Base-by-base conservation (phyloP, 2,888 invertebrate genomes). In the Adelognathus sp. region DNA sequence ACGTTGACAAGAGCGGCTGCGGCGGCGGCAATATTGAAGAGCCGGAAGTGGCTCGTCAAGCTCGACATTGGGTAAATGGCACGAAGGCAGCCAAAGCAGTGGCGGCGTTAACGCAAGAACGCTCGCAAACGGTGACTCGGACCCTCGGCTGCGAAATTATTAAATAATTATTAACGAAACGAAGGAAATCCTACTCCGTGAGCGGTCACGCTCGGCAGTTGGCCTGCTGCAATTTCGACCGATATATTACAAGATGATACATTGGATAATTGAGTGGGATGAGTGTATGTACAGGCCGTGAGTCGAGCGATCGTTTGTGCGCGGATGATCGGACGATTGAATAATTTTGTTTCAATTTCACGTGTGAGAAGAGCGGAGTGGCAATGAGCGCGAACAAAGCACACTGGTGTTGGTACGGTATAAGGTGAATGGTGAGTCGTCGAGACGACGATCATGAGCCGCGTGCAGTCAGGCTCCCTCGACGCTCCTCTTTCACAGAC, bases 101-200 rank as follows among this genome's bases (percentile, higher is more conserved):
- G 14, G 46, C 16, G 46, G 21, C 16, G 46, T 46, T 39, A 11
- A 21, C n/a, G 61, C 3, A 58, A 24, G 50, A 64, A 50, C 31
- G 54, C 29, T 54, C 18, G 21, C 29, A 50, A 64, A 54, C 54
- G 54, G 54, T 29, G 27, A 54, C 54, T 76, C 67, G 56, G 31
- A 52, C 56, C 75, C 56, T 56, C 54, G 31, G 36, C n/a, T 21
- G 31, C 18, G 4, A 70, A 84, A 82, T 83, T 83, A 84, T 80
- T 82, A 84, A 82, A 81, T 76, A 84, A 86, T 86, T n/a, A n/a
- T n/a, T 84, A 83, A 85, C 76, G 81, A 82, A 86, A 85, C 70
- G 79, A 83, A 87, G 88, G 86, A 88, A 88, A 87, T 88, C 86
- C 86, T 88, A 86, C 87, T 87, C n/a, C n/a, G 84, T 82, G 86